These are phyloP conservation scores for Diglossa brunneiventris DNA, from an alignment of 2,113 vertebrate genomes.

Conservation along the genomic window DNA sequence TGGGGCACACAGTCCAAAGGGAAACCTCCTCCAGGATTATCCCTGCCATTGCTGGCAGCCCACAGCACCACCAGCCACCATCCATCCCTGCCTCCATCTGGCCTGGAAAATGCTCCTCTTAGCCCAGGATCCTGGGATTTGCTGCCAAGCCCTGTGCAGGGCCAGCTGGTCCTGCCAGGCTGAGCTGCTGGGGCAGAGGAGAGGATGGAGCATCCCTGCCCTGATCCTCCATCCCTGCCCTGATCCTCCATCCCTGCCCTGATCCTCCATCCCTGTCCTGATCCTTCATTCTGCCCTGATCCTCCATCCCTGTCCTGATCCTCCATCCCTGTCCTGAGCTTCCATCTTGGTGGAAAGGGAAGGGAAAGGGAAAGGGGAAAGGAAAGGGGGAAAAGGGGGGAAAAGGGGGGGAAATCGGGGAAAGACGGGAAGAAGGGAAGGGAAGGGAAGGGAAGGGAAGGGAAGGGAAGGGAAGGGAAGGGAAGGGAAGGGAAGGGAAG, in stretches of 20 bases:
- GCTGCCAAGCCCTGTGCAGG: not conserved
- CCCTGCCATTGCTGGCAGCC: not conserved
- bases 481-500: too few species aligned
- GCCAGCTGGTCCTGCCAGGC: not conserved
- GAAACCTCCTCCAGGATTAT: not conserved
- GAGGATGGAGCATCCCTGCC: not conserved
- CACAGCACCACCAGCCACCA: not conserved
- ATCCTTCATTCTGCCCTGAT: too few species aligned
- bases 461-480: too few species aligned
- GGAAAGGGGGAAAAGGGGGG: not conserved
- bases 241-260: rapidly evolving
- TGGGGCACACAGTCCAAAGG: not conserved
- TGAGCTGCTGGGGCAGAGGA: not conserved
- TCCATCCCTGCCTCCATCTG: not conserved
- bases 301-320: too few species aligned
- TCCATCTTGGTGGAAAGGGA: not conserved
- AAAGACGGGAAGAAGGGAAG: too few species aligned
- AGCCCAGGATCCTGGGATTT: not conserved
- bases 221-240: not conserved
- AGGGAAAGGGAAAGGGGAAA: not conserved
- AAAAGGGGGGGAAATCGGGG: too few species aligned
- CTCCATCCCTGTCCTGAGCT: not conserved
- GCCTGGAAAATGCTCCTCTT: not conserved
- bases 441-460: too few species aligned
- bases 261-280: not conserved